Percentiles rank a stretch among this genome's conserved stretches.
Conservation (phyloP, 2,113 vertebrate species). For the Guaruba guarouba region DNA sequence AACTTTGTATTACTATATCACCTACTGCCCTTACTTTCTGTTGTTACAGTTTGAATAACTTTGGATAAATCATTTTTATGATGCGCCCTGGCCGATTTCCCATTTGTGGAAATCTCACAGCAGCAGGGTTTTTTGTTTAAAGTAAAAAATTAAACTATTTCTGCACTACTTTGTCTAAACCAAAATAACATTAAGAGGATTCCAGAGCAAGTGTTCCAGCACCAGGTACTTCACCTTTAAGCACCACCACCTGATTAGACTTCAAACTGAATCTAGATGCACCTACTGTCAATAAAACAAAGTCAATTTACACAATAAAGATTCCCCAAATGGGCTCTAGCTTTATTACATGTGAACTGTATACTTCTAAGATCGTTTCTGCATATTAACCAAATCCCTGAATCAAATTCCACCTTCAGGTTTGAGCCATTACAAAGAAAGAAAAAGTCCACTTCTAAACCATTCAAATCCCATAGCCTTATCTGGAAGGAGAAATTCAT, state of each 20-base stretch:
- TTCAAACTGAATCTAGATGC: neutral
- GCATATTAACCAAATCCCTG: neutral
- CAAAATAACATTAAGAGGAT: neutral
- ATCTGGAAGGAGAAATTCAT: neutral
- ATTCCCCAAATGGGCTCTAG: neutral
- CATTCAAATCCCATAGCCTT: neutral
- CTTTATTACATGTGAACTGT: neutral
- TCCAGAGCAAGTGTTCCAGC: neutral
- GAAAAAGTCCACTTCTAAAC: neutral
- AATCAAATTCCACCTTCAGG: constrained; percentile 1
- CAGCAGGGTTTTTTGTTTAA: neutral
- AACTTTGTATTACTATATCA: neutral
- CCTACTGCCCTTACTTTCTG: neutral
- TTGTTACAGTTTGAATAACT: neutral
- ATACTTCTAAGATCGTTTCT: neutral
- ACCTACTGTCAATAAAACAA: neutral
- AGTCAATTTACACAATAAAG: neutral
- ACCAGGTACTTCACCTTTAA: neutral
- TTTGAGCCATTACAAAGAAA: neutral
- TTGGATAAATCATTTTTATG: neutral
- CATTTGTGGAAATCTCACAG: neutral
- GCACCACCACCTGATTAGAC: neutral
- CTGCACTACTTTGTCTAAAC: neutral
- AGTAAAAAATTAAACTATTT: neutral
- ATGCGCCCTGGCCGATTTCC: neutral